These are phyloP conservation scores for Nebria ingens DNA, from an alignment of 1,140 invertebrate genomes.

Conservation along the genomic window DNA sequence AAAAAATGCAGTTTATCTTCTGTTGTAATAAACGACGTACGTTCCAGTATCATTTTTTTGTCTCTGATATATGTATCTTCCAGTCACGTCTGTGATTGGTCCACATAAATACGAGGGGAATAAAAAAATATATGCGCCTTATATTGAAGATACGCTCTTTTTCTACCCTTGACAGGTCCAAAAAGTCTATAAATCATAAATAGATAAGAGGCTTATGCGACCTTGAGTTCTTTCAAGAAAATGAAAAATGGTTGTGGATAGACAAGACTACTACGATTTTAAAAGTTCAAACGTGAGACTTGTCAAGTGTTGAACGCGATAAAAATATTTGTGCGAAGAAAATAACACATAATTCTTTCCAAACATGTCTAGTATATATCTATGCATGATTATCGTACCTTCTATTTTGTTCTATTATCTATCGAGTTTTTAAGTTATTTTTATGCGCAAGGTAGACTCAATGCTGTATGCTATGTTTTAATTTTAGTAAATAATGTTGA, in stretches of 20 bases:
- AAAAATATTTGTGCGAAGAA: neutral
- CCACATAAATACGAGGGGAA: no score
- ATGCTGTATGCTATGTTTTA: no score
- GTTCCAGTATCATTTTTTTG: neutral
- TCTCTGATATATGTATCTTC: neutral
- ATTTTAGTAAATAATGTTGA: no score
- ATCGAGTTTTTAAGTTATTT: no score
- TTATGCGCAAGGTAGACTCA: no score
- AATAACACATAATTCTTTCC: neutral
- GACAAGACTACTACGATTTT: no score
- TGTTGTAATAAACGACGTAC: neutral
- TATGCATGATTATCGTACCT: neutral
- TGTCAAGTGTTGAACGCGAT: neutral
- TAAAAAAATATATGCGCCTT: neutral
- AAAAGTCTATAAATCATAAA: conserved; percentile 2
- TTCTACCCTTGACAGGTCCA: neutral
- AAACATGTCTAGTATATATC: conserved; percentile 1
- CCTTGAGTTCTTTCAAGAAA: neutral
- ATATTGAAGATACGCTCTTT: neutral
- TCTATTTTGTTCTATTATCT: no score
- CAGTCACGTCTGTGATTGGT: neutral
- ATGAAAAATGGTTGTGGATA: neutral
- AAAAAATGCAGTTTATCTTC: neutral
- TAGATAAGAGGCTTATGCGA: neutral
- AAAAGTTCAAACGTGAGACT: no score